Percentiles rank a stretch among this genome's conserved stretches.
Conservation (phyloP, 1,140 invertebrate species). For the Xylocopa sonorina region DNA sequence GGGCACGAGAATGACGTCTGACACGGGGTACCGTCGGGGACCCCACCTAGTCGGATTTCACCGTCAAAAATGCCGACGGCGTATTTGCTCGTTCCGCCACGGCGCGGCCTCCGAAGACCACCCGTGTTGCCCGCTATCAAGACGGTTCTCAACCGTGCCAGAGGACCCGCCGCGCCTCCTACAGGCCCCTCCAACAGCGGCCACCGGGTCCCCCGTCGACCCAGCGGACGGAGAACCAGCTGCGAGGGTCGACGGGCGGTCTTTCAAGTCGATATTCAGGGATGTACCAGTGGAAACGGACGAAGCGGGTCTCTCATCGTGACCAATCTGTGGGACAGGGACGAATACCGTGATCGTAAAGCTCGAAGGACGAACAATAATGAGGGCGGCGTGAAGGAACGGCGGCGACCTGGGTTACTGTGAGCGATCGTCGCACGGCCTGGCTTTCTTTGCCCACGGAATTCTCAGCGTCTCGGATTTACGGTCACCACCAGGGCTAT, state of each 20-base stretch:
- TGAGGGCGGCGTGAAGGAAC: constrained; percentile 41
- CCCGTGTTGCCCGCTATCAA: constrained; percentile 75
- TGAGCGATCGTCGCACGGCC: background rate
- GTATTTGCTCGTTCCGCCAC: constrained; percentile 81
- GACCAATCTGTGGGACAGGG: constrained; percentile 53
- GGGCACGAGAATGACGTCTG: constrained; percentile 66
- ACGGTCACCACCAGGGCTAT: background rate
- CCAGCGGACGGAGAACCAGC: constrained; percentile 28
- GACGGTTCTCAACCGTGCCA: constrained; percentile 74
- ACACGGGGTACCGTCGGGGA: constrained; percentile 63
- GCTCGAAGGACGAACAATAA: constrained; percentile 54
- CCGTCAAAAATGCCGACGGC: constrained; percentile 81
- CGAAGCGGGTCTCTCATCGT: constrained; percentile 41
- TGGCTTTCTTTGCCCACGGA: constrained; percentile 2
- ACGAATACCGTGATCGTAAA: constrained; percentile 53
- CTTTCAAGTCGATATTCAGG: constrained; percentile 55
- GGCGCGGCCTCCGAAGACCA: constrained; percentile 78
- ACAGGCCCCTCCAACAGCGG: background rate
- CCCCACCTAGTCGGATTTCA: constrained; percentile 80
- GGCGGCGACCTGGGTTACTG: constrained; percentile 38
- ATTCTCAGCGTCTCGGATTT: background rate
- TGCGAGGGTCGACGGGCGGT: constrained; percentile 49
- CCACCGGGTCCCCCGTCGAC: background rate
- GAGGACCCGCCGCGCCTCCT: background rate
- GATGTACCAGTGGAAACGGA: constrained; percentile 49